Base-by-base conservation (phyloP, 1,140 invertebrate species). In the Bilobella aurantiaca region DNA sequence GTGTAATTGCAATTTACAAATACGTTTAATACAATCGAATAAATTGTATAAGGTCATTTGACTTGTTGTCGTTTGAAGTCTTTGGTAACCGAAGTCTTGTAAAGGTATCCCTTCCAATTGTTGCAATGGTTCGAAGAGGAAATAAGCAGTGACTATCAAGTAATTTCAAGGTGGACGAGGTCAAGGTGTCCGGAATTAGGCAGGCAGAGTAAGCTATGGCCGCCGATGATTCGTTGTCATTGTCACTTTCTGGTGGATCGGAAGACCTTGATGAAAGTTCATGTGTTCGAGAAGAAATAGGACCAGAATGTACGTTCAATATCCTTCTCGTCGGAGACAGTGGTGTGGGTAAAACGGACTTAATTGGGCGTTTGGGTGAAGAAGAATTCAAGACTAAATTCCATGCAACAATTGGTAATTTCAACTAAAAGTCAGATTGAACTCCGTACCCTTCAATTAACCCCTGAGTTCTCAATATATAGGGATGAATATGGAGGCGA, bases 311-410 rank as follows among this genome's bases (percentile, higher is more conserved):
- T 23, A 23, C 18, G 18, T 42, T 30, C 47, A 66, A 66, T 28
- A 58, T 66, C 5, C 37, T 66, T 3, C 12, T 66, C 2, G 28
- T 62, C 2, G 65, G 65, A 29, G 65, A 66, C 30, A 65, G 62
- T 18, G 65, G 65, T 12, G 65, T 66, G 3, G 65, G 65, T 2
- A 66, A 66, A 29, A 66, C 58, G 12, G 65, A 66, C 37, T 28
- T 66, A 29, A 56, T 66, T 53, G 65, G 65, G 21, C 14, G 59
- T 2, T 23, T 66, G 1, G 64, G 65, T 23, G 12, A 58, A 29
- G 59, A 53, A 30, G 58, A 62, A 5, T 27, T 47, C 8, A 58
- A 23, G 18, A 28, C 61, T 21, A 62, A 62, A 29, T 66, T 66
- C 37, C n/a, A 65, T 8, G 42, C 59, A 32, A 66, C 65, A 2